Percentiles rank a stretch among this genome's conserved stretches.
phyloP scores from a whole-genome alignment of 92 coral and sea anemone genomes.

The Desmophyllum pertusum region DNA sequence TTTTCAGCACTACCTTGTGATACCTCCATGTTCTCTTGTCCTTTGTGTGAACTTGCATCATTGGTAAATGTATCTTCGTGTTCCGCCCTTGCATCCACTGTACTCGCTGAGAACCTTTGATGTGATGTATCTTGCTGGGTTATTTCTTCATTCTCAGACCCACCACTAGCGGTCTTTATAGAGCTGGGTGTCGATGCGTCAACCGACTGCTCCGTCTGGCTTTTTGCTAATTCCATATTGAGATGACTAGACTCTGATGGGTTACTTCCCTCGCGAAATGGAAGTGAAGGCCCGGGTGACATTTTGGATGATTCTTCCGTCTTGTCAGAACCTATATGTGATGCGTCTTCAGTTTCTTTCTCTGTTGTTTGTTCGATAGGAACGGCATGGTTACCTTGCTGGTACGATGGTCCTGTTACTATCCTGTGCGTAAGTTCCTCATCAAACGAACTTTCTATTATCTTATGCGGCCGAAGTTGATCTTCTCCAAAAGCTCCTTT shows the following conservation, averaged over 20 bases:
- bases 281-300: background rate
- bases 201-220: background rate
- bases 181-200: background rate
- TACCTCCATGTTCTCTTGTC: background rate
- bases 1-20: background rate
- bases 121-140: background rate
- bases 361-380: background rate
- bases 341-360: background rate
- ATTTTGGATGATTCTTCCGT: background rate
- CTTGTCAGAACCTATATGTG: background rate
- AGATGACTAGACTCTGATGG: background rate
- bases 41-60: background rate
- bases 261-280: slow-evolving; percentile 8
- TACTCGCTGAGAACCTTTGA: background rate
- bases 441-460: slow-evolving; percentile 33
- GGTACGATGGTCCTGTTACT: slow-evolving; percentile 9
- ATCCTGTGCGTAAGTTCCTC: slow-evolving; percentile 20
- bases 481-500: background rate
- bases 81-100: background rate
- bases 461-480: slow-evolving; percentile 41
- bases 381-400: background rate
- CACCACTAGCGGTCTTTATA: background rate
- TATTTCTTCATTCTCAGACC: background rate
- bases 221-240: background rate
- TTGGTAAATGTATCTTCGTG: background rate